Percentiles rank a stretch among this genome's conserved stretches.
Conservation (phyloP, 2,797 vertebrate species). For the Sandelia bainsii region DNA sequence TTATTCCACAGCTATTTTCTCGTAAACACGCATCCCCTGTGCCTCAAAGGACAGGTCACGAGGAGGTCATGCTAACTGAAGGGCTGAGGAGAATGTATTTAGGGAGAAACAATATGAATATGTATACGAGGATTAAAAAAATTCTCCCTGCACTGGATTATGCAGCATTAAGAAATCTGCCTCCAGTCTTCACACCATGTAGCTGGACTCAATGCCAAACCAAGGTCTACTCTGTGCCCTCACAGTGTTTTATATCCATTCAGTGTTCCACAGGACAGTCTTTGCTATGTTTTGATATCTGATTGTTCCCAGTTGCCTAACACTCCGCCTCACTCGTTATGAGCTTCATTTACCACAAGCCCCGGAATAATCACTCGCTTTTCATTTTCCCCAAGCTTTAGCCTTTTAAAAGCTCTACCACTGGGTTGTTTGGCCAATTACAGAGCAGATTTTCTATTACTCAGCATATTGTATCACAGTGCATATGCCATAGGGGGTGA, state of each 20-base stretch:
- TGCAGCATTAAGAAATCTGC: constrained; percentile 16
- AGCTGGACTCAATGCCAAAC: constrained; percentile 15
- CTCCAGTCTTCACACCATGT: constrained; percentile 21
- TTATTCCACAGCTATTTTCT: constrained; percentile 46
- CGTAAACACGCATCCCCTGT: constrained; percentile 12
- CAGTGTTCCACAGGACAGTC: constrained; percentile 18
- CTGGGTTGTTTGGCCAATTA: constrained; percentile 87
- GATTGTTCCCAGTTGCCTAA: constrained; percentile 55
- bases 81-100: background rate
- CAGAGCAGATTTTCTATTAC: constrained; percentile 87
- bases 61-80: constrained; percentile 31
- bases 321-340: constrained; percentile 68
- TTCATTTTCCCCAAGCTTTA: constrained; percentile 69
- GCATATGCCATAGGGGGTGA: constrained; percentile 86
- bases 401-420: constrained; percentile 65
- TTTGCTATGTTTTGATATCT: constrained; percentile 53
- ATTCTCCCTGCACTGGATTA: constrained; percentile 13
- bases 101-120: constrained; percentile 20
- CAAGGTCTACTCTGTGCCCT: constrained; percentile 21
- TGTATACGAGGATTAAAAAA: background rate
- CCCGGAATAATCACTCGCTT: constrained; percentile 70
- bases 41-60: constrained; percentile 40
- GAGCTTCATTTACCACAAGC: constrained; percentile 75
- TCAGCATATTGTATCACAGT: constrained; percentile 89
- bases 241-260: constrained; percentile 3